These are phyloP conservation scores for Ruditapes philippinarum DNA, from an alignment of 1,140 invertebrate species.

Conservation along the genomic window DNA sequence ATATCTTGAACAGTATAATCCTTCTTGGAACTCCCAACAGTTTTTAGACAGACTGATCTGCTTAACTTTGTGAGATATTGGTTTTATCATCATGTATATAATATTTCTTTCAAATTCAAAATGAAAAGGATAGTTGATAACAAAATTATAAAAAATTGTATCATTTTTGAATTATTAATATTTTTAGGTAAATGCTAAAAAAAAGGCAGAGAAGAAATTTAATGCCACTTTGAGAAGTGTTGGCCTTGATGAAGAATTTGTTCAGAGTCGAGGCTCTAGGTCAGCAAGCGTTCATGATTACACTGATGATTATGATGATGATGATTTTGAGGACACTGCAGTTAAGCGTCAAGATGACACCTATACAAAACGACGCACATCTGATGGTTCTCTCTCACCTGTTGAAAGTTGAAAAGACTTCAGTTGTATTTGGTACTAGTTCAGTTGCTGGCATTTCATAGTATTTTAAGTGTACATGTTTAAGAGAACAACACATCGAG, in stretches of 20 bases:
- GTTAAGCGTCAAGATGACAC: constrained; percentile 47
- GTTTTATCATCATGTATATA: too few relatives aligned
- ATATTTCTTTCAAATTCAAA: too few relatives aligned
- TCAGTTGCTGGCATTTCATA: background rate
- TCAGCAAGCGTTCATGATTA: constrained; percentile 57
- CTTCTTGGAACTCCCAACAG: too few relatives aligned
- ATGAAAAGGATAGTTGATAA: too few relatives aligned
- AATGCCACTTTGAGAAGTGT: constrained; percentile 75
- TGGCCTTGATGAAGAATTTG: constrained; percentile 79
- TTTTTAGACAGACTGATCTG: too few relatives aligned
- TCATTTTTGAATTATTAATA: too few relatives aligned
- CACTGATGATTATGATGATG: constrained; percentile 59
- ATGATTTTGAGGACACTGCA: constrained; percentile 68
- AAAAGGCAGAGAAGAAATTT: constrained; percentile 81
- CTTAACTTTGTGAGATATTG: too few relatives aligned
- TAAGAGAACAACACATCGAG: too few relatives aligned
- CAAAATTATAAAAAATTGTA: too few relatives aligned
- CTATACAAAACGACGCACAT: constrained; percentile 36
- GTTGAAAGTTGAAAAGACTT: constrained; percentile 28
- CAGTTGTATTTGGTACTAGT: background rate
- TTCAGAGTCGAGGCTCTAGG: constrained; percentile 69
- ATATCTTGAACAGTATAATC: too few relatives aligned
- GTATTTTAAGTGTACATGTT: too few relatives aligned
- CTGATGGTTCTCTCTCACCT: constrained; percentile 40
- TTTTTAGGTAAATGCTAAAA: constrained; percentile 79